Evolutionary conservation across 2,113 vertebrate species (phyloP).

Genomic region (Hydrochoerus hydrochaeris): DNA sequence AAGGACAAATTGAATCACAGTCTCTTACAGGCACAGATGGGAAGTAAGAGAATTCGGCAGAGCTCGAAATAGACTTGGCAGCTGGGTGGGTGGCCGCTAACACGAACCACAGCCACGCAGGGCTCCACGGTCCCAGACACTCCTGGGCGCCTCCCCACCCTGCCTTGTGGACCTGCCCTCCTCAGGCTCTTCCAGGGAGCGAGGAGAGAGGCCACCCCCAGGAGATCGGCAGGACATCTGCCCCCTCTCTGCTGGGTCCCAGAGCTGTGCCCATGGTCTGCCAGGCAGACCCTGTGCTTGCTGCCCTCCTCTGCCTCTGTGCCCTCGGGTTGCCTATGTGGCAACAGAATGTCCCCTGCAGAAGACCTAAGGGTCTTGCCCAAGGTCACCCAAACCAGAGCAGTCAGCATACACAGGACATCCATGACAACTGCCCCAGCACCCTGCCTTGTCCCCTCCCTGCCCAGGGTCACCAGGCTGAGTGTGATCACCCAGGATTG

Average conservation of each 20-base stretch:
- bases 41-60: background rate
- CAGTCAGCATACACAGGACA: accelerated
- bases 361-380: background rate
- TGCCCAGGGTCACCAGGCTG: accelerated
- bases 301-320: too few relatives aligned
- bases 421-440: accelerated
- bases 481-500: accelerated
- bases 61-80: background rate
- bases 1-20: background rate
- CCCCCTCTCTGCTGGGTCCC: background rate
- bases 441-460: background rate
- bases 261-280: background rate
- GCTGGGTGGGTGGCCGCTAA: background rate
- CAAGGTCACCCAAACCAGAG: background rate
- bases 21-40: background rate
- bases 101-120: background rate
- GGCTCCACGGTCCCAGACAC: background rate
- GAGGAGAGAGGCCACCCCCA: background rate
- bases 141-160: background rate
- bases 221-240: background rate
- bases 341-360: background rate
- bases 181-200: background rate
- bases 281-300: background rate
- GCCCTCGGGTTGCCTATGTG: background rate
- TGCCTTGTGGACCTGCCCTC: too few relatives aligned